These are phyloP conservation scores for Eilema griseolum DNA, from an alignment of 2,888 invertebrate genomes.

Conservation along the genomic window DNA sequence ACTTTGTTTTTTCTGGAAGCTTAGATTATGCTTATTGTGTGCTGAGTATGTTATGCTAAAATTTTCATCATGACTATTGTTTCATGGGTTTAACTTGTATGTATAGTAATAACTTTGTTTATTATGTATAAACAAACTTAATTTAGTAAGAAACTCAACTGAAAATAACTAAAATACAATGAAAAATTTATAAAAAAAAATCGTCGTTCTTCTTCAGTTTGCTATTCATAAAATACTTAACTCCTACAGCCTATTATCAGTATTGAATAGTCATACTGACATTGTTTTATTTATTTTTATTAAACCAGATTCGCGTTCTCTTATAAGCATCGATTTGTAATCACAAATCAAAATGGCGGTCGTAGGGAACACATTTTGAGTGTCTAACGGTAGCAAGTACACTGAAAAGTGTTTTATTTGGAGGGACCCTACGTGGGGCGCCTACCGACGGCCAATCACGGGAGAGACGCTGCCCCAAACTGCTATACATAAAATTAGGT, in stretches of 20 bases:
- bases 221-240: background rate
- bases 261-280: background rate
- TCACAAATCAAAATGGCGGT: conserved; percentile 64
- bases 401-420: conserved; percentile 43
- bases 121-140: background rate
- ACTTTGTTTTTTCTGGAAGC: background rate
- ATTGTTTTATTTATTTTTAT: background rate
- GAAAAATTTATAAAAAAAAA: background rate
- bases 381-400: conserved; percentile 45
- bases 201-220: background rate
- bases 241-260: background rate
- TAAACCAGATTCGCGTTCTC: background rate
- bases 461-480: conserved; percentile 33
- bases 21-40: background rate
- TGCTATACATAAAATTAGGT: conserved; percentile 22
- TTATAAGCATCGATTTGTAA: conserved; percentile 25
- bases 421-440: conserved; percentile 56
- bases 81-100: background rate
- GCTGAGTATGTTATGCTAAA: background rate
- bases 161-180: background rate
- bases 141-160: background rate
- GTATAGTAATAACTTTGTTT: background rate
- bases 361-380: conserved; percentile 50
- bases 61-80: background rate
- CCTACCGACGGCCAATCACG: conserved; percentile 48